Conservation (phyloP, 2,888 invertebrate genomes). For the Meganola albula region DNA sequence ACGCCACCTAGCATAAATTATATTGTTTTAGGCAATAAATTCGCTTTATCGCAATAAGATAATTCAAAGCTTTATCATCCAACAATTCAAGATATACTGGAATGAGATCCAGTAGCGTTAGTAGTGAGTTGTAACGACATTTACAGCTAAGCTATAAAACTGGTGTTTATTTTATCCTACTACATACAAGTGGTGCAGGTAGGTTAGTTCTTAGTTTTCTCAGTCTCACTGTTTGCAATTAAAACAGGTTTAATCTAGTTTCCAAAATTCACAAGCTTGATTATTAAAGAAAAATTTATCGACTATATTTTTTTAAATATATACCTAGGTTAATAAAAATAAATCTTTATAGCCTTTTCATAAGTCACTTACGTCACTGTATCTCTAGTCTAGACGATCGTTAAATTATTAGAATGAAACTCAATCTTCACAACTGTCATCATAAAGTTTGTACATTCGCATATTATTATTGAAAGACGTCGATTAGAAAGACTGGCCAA, state of each 20-base stretch:
- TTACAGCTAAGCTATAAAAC: neutral
- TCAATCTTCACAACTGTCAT: constrained; percentile 30
- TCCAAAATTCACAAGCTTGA: neutral
- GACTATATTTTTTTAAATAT: too few species aligned
- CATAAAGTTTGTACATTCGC: constrained; percentile 31
- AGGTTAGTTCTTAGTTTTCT: too few species aligned
- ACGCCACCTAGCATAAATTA: too few species aligned
- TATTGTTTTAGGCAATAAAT: neutral
- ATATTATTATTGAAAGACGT: constrained; percentile 52
- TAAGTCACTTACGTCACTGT: too few species aligned
- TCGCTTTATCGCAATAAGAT: neutral
- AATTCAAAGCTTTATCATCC: neutral
- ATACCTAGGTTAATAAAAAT: constrained; percentile 11
- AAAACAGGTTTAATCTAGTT: neutral
- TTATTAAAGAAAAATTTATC: neutral
- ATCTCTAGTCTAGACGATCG: constrained; percentile 6
- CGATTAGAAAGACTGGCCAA: constrained; percentile 53
- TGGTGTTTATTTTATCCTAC: neutral
- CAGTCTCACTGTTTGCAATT: neutral
- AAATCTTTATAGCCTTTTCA: constrained; percentile 7
- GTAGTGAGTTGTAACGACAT: neutral
- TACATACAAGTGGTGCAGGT: too few species aligned
- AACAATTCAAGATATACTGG: neutral
- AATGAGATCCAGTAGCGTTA: neutral
- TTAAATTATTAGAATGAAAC: constrained; percentile 24